Conservation (phyloP, 2,113 vertebrate species). For the Mustela lutreola region DNA sequence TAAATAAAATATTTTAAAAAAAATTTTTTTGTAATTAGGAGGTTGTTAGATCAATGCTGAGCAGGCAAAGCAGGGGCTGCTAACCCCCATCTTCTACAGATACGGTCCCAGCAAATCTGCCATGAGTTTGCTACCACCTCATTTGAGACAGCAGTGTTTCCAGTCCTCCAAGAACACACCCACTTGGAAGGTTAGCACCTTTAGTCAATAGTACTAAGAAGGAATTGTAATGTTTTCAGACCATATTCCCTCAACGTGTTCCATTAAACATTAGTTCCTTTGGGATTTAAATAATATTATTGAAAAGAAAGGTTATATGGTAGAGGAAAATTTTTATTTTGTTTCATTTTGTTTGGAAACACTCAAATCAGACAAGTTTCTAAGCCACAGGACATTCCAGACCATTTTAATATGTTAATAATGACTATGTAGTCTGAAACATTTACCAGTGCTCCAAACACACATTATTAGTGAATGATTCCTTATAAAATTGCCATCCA, state of each 20-base stretch:
- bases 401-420: constrained; percentile 59
- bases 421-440: constrained; percentile 18
- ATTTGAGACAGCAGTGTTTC: neutral
- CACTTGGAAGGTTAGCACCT: neutral
- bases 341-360: constrained; percentile 29
- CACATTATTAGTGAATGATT: neutral
- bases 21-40: neutral
- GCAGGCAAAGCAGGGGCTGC: neutral
- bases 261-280: constrained; percentile 1
- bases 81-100: neutral
- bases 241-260: neutral
- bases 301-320: neutral
- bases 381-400: constrained; percentile 37
- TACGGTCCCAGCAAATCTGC: neutral
- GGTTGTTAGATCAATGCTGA: neutral
- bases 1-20: too few relatives aligned
- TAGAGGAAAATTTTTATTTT: constrained; percentile 1
- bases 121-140: neutral
- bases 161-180: neutral
- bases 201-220: neutral
- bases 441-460: constrained; percentile 4
- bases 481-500: neutral
- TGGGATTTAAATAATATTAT: constrained; percentile 50
- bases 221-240: constrained; percentile 35
- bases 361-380: constrained; percentile 55